Percentiles rank a stretch among this genome's conserved stretches.
Conservation (phyloP, 2,797 vertebrate species). For the Chromobotia macracanthus region DNA sequence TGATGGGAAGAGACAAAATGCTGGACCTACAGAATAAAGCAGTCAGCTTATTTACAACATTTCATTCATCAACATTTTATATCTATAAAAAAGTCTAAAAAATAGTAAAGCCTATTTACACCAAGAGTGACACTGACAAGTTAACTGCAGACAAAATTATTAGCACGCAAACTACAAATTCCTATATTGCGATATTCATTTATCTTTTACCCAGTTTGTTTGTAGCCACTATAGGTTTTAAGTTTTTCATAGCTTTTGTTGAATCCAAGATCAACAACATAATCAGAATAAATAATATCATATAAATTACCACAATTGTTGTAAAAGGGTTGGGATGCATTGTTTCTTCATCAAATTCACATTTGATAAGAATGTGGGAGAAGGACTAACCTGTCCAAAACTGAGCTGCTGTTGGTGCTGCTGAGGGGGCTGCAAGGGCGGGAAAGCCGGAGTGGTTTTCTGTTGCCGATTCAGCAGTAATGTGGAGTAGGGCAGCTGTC, state of each 20-base stretch:
- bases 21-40: slow-evolving; percentile 80
- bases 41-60: neutral
- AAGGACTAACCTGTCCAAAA: slow-evolving; percentile 88
- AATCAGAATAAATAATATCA: too few relatives aligned
- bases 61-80: neutral
- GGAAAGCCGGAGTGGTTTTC: slow-evolving; percentile 89
- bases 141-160: too few relatives aligned
- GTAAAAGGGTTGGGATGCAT: too few relatives aligned
- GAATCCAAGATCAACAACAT: too few relatives aligned
- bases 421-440: slow-evolving; percentile 68
- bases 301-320: too few relatives aligned
- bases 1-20: slow-evolving; percentile 88
- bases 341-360: neutral
- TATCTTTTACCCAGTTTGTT: too few relatives aligned
- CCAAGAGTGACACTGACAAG: neutral
- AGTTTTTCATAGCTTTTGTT: too few relatives aligned
- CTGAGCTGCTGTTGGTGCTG: slow-evolving; percentile 65
- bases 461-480: slow-evolving; percentile 84
- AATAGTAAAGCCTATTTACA: neutral
- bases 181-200: too few relatives aligned
- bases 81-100: neutral
- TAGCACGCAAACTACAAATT: too few relatives aligned
- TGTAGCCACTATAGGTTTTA: too few relatives aligned
- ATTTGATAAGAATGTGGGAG: neutral
- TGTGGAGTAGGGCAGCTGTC: slow-evolving; percentile 82